A percentile compares a stretch with the other conserved stretches of the same genome.
phyloP scores from a whole-genome alignment of 2,888 invertebrate genomes.

The Melipona bicolor region DNA sequence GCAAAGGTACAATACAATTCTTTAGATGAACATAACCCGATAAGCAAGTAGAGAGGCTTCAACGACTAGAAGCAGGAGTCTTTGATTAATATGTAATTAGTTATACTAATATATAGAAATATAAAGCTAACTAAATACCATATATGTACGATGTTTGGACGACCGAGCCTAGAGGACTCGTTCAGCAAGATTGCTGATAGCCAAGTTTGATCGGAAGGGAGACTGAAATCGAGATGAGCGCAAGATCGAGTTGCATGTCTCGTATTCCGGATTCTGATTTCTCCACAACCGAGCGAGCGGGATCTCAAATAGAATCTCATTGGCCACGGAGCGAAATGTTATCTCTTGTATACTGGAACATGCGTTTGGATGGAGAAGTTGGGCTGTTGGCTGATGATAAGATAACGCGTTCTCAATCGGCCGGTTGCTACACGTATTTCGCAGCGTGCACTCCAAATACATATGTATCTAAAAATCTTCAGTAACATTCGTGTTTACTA shows the following conservation, averaged over 20 bases:
- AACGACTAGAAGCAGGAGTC: neutral
- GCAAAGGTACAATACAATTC: neutral
- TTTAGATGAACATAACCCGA: neutral
- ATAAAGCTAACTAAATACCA: neutral
- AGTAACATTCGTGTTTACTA: neutral
- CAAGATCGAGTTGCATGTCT: constrained; percentile 62
- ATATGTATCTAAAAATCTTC: neutral
- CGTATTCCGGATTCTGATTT: constrained; percentile 68
- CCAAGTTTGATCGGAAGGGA: constrained; percentile 35
- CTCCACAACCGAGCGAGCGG: constrained; percentile 36
- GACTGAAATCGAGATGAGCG: constrained; percentile 64
- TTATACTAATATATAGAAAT: neutral
- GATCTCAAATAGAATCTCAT: constrained; percentile 64
- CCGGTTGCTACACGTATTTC: neutral
- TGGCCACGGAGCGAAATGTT: constrained; percentile 62
- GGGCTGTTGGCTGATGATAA: constrained; percentile 55
- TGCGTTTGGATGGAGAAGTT: constrained; percentile 46
- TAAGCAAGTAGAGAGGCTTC: neutral
- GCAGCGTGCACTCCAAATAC: neutral
- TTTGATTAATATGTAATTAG: neutral
- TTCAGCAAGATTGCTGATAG: constrained; percentile 26
- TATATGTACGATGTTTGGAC: constrained; percentile 39
- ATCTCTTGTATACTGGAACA: constrained; percentile 41
- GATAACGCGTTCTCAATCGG: constrained; percentile 54
- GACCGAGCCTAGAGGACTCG: constrained; percentile 34